Evolutionary conservation across 2,888 invertebrate genomes (phyloP).

Genomic region (Volucella inflata): DNA sequence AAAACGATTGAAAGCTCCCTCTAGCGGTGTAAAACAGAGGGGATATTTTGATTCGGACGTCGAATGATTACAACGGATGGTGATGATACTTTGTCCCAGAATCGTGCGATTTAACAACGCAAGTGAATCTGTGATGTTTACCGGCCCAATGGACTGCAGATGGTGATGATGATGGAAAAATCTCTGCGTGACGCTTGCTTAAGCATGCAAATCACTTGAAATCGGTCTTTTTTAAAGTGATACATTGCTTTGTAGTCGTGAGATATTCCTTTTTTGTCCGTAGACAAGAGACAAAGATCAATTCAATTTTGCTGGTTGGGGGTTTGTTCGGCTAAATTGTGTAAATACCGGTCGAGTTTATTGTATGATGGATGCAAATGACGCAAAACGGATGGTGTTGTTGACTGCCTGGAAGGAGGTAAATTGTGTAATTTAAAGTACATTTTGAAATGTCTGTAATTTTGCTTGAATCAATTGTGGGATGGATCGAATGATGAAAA

Average conservation of each 20-base stretch:
- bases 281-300: constrained; percentile 7
- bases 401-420: constrained; percentile 3
- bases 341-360: constrained; percentile 17
- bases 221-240: not conserved
- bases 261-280: not conserved
- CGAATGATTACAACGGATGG: not conserved
- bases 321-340: not conserved
- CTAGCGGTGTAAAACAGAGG: not conserved
- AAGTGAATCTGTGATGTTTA: constrained; percentile 44
- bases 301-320: constrained; percentile 7
- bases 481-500: no score
- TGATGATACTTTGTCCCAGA: constrained; percentile 38
- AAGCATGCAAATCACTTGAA: constrained; percentile 43
- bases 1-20: not conserved
- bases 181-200: constrained; percentile 41
- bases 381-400: constrained; percentile 5
- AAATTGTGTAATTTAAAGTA: not conserved
- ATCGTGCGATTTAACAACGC: constrained; percentile 48
- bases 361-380: constrained; percentile 3
- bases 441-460: no score
- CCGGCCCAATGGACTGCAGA: constrained; percentile 12
- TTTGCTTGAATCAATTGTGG: no score
- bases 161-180: constrained; percentile 31
- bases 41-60: no score
- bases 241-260: not conserved